Conservation (phyloP, 2,888 invertebrate genomes). For the Troides aeacus region DNA sequence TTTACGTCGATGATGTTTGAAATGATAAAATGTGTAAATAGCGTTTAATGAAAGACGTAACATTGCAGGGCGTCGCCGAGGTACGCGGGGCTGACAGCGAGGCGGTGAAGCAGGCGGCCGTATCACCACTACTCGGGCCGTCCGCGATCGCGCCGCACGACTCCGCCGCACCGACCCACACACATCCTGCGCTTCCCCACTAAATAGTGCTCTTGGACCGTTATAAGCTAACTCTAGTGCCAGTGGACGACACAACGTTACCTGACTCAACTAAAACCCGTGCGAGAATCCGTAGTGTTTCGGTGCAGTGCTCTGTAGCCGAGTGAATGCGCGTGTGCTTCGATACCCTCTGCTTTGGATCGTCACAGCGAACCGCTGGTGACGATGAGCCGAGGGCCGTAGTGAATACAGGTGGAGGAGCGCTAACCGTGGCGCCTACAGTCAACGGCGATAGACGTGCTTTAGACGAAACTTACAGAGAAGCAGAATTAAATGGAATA, state of each 20-base stretch:
- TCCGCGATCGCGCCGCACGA: conserved; percentile 74
- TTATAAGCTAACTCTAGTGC: conserved; percentile 45
- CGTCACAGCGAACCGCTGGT: conserved; percentile 89
- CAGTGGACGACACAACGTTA: conserved; percentile 48
- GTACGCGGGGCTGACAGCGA: conserved; percentile 69
- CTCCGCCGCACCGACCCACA: conserved; percentile 57
- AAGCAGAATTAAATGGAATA: conserved; percentile 67
- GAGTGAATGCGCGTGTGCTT: conserved; percentile 95
- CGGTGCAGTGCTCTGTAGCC: conserved; percentile 76
- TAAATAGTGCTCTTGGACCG: conserved; percentile 47
- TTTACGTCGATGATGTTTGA: conserved; percentile 29
- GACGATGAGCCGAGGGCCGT: conserved; percentile 84
- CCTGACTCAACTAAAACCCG: conserved; percentile 45
- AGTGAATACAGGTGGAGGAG: conserved; percentile 73
- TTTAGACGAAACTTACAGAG: conserved; percentile 74
- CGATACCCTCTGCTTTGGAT: conserved; percentile 94
- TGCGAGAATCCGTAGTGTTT: conserved; percentile 67
- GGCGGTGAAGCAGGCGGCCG: conserved; percentile 55
- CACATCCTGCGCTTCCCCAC: conserved; percentile 60
- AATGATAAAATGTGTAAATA: conserved; percentile 28
- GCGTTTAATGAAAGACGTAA: conserved; percentile 32
- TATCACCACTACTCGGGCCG: conserved; percentile 64
- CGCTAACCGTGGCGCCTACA: conserved; percentile 75
- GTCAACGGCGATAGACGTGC: conserved; percentile 75
- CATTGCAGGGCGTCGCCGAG: conserved; percentile 72